Evolutionary conservation across 2,888 invertebrate species (phyloP).

Genomic region (Drosophila recens): DNA sequence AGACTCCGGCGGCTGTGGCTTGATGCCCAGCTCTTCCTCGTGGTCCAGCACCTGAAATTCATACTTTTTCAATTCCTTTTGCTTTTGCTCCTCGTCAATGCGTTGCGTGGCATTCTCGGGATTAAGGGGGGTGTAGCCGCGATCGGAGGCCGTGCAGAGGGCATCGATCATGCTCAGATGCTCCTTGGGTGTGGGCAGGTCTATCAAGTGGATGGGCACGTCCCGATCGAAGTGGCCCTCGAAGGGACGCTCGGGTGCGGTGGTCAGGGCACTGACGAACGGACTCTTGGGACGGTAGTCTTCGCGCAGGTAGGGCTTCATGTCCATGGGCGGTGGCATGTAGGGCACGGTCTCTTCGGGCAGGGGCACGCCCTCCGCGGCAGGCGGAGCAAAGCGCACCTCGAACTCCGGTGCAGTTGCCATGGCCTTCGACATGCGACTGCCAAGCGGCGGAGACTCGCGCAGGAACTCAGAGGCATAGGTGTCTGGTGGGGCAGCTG

Average conservation of each 20-base stretch:
- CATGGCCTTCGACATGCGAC: constrained; percentile 86
- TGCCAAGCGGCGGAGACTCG: constrained; percentile 86
- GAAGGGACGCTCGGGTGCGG: constrained; percentile 88
- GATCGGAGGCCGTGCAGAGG: constrained; percentile 88
- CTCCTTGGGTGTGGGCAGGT: constrained; percentile 85
- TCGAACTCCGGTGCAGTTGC: constrained; percentile 83
- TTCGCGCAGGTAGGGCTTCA: constrained; percentile 86
- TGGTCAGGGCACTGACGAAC: constrained; percentile 89
- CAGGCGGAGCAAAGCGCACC: constrained; percentile 80
- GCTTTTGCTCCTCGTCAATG: constrained; percentile 78
- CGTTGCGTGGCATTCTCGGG: constrained; percentile 85
- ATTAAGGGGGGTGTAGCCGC: constrained; percentile 87
- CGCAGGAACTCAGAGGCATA: constrained; percentile 57
- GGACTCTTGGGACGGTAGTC: constrained; percentile 87
- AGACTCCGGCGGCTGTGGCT: constrained; percentile 59
- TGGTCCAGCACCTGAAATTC: constrained; percentile 83
- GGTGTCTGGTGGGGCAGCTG: constrained; percentile 18
- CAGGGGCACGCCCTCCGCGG: constrained; percentile 86
- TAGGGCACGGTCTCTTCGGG: constrained; percentile 89
- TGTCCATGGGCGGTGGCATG: constrained; percentile 88
- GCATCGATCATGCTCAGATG: constrained; percentile 87
- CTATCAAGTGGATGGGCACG: constrained; percentile 84
- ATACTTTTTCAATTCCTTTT: constrained; percentile 75
- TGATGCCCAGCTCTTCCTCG: constrained; percentile 77
- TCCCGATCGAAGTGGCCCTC: constrained; percentile 85